These are phyloP conservation scores for Halcyon smyrnensis DNA, from an alignment of 2,797 vertebrate genomes.

Conservation along the genomic window DNA sequence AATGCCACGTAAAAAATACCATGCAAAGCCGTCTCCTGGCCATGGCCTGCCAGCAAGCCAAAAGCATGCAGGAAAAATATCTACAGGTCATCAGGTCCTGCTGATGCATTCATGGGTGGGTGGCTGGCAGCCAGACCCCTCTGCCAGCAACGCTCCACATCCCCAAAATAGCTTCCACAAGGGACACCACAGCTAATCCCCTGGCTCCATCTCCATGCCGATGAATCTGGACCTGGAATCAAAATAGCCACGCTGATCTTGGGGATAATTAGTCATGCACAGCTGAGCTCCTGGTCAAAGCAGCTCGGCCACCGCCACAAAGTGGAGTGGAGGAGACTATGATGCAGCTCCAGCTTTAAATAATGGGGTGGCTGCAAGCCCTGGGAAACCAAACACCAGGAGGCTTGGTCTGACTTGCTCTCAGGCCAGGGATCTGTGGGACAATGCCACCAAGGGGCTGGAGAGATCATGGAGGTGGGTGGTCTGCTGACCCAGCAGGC, in stretches of 20 bases:
- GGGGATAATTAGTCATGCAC: not conserved
- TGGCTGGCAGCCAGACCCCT: not conserved
- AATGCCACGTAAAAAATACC: accelerated
- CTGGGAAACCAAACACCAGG: not conserved
- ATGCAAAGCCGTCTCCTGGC: not conserved
- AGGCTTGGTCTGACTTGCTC: not conserved
- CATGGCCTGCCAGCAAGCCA: accelerated
- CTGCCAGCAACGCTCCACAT: not conserved
- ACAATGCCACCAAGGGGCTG: not conserved
- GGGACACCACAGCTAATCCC: not conserved
- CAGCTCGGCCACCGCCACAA: not conserved
- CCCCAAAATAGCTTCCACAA: not conserved
- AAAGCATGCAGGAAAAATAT: not conserved
- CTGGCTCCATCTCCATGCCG: not conserved
- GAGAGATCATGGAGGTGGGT: not conserved
- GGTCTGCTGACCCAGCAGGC: not conserved
- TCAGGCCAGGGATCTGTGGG: not conserved
- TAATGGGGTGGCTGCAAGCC: not conserved
- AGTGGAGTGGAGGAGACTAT: not conserved
- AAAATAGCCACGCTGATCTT: not conserved
- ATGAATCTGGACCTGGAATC: not conserved
- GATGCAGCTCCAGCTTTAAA: not conserved
- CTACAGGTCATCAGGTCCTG: not conserved
- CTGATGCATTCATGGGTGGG: not conserved
- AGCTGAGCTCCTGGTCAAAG: not conserved